These are phyloP conservation scores for Agrotis ipsilon DNA, from an alignment of 2,888 invertebrate genomes.

Conservation along the genomic window DNA sequence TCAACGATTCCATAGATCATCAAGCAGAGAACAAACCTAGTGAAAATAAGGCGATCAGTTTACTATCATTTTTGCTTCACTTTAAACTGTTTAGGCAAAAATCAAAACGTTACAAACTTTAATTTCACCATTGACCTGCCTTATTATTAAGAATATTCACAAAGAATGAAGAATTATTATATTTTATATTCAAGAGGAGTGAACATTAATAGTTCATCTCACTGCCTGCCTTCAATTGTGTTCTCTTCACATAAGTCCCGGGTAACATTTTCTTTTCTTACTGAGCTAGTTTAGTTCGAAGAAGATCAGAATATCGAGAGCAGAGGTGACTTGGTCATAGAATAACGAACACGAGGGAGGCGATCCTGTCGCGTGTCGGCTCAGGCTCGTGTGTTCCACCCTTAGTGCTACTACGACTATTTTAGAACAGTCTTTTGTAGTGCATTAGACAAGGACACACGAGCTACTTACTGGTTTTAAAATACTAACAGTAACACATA, in stretches of 20 bases:
- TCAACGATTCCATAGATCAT: neutral
- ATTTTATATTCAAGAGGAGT: neutral
- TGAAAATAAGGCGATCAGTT: too few relatives aligned
- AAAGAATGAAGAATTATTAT: neutral
- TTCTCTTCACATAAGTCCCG: neutral
- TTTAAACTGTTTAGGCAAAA: neutral
- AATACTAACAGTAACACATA: neutral
- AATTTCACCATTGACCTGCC: neutral
- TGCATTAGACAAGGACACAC: neutral
- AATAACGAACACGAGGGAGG: slow-evolving; percentile 26
- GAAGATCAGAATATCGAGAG: neutral
- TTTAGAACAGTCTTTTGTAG: neutral
- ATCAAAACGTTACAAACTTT: neutral
- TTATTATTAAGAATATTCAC: too few relatives aligned
- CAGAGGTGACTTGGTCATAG: slow-evolving; percentile 15
- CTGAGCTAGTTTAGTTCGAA: neutral
- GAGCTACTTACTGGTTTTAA: neutral
- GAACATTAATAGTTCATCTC: neutral
- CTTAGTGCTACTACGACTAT: neutral
- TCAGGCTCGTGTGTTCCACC: slow-evolving; percentile 10
- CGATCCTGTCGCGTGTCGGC: slow-evolving; percentile 40
- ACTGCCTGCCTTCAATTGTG: neutral
- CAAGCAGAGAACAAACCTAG: too few relatives aligned
- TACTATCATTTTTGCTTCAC: too few relatives aligned
- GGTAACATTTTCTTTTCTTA: neutral